Conservation (phyloP, 2,888 invertebrate species). For the Andrena marginata region DNA sequence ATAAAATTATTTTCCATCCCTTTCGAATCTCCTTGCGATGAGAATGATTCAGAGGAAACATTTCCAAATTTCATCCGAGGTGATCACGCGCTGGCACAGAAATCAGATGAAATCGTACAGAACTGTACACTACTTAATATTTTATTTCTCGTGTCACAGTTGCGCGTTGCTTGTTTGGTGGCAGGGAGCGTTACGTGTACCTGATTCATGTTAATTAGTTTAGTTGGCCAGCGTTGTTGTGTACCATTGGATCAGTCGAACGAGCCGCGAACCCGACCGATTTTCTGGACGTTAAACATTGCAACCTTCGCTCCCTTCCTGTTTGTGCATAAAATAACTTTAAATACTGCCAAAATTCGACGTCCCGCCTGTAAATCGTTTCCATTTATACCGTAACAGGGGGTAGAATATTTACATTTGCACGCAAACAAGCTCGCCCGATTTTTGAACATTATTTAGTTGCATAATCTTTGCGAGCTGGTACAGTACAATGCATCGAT, state of each 20-base stretch:
- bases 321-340: conserved; percentile 57
- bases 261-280: conserved; percentile 43
- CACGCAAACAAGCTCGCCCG: conserved; percentile 21
- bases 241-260: conserved; percentile 38
- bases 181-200: conserved; percentile 17
- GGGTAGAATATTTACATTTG: conserved; percentile 9
- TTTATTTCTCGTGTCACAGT: conserved; percentile 43
- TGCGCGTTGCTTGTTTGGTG: conserved; percentile 32
- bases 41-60: neutral
- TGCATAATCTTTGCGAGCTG: neutral
- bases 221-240: conserved; percentile 38
- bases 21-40: neutral
- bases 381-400: conserved; percentile 8
- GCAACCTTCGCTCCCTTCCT: conserved; percentile 3
- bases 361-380: conserved; percentile 9
- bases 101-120: conserved; percentile 31
- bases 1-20: neutral
- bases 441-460: conserved; percentile 42
- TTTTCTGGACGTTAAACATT: conserved; percentile 62
- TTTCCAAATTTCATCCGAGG: neutral
- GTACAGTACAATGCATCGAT: neutral
- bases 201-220: conserved; percentile 66
- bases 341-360: conserved; percentile 13
- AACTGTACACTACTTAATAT: conserved; percentile 19
- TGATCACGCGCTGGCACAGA: conserved; percentile 6